phyloP scores from a whole-genome alignment of 1,140 invertebrate genomes.

The Drosophila elegans region DNA sequence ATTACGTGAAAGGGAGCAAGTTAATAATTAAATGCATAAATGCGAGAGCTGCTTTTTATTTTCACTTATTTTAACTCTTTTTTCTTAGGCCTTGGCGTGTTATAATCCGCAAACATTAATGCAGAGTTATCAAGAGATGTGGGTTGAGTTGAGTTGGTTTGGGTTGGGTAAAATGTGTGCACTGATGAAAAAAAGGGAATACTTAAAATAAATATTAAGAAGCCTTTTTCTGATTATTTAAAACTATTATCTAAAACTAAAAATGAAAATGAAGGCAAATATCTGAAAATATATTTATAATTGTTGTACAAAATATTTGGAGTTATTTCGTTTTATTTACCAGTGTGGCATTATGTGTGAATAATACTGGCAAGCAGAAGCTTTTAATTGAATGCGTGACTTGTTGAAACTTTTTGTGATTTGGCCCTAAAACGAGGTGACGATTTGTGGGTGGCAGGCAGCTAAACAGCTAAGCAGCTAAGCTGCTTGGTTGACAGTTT shows the following conservation, averaged over 20 bases:
- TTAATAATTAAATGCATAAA: constrained; percentile 77
- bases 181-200: too few relatives aligned
- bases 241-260: too few relatives aligned
- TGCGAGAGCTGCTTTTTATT: constrained; percentile 25
- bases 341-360: constrained; percentile 2
- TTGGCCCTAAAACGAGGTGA: constrained; percentile 29
- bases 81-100: constrained; percentile 21
- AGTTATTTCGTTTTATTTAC: too few relatives aligned
- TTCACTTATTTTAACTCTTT: constrained; percentile 22
- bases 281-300: too few relatives aligned
- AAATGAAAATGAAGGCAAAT: too few relatives aligned
- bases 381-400: constrained; percentile 82
- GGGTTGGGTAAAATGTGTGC: too few relatives aligned
- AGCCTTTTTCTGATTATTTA: too few relatives aligned
- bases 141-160: not conserved
- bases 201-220: too few relatives aligned
- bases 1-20: constrained; percentile 8
- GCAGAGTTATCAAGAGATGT: constrained; percentile 13
- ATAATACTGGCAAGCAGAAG: constrained; percentile 4
- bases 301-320: too few relatives aligned
- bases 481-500: constrained; percentile 51
- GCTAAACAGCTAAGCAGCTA: constrained; percentile 1
- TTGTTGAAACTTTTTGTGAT: constrained; percentile 79
- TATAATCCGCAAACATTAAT: constrained; percentile 72
- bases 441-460: constrained; percentile 19